These are phyloP conservation scores for Brachionus calyciflorus DNA, from an alignment of 1,140 invertebrate species.

Conservation along the genomic window DNA sequence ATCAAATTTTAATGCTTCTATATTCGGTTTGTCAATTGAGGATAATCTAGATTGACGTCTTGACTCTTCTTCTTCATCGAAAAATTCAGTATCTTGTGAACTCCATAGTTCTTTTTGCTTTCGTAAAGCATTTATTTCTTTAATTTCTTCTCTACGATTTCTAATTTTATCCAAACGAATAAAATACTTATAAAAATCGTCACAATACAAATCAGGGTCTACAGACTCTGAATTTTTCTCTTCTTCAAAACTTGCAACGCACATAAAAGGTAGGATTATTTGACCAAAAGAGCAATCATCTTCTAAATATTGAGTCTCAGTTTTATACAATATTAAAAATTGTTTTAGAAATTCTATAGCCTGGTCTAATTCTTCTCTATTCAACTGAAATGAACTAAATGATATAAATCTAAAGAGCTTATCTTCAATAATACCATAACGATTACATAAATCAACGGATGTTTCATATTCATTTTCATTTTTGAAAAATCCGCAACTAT, in stretches of 20 bases:
- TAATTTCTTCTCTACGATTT: background rate
- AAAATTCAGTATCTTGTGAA: background rate
- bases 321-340: background rate
- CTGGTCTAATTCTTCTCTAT: background rate
- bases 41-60: background rate
- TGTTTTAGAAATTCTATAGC: background rate
- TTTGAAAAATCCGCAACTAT: conserved; percentile 5
- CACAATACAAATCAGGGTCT: background rate
- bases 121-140: conserved; percentile 21
- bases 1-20: background rate
- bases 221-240: background rate
- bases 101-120: conserved; percentile 37
- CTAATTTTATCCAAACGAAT: conserved; percentile 7
- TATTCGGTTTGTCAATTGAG: background rate
- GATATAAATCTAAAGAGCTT: background rate
- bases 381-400: background rate
- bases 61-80: background rate
- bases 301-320: conserved; percentile 38
- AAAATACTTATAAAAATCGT: conserved; percentile 42
- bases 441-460: background rate
- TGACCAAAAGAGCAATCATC: conserved; percentile 16
- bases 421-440: conserved; percentile 11
- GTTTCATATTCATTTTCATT: background rate
- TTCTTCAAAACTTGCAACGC: background rate
- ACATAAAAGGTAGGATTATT: background rate